Evolutionary conservation across 1,140 invertebrate genomes (phyloP).

Genomic region (Sitobion miscanthi): DNA sequence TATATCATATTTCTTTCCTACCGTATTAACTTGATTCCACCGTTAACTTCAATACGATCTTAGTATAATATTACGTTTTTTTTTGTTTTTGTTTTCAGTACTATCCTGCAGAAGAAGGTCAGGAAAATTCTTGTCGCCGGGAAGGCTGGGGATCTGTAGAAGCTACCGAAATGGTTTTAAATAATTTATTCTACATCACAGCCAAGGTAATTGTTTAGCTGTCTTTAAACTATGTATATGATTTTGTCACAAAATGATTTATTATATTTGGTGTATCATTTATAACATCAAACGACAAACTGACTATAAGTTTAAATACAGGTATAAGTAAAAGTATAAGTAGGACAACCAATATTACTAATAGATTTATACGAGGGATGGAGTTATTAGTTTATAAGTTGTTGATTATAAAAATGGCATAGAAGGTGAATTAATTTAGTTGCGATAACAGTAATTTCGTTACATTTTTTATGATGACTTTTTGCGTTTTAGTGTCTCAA

Average conservation of each 20-base stretch:
- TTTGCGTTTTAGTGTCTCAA: neutral
- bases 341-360: neutral
- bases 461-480: neutral
- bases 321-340: neutral
- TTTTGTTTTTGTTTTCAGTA: constrained; percentile 66
- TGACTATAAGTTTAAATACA: neutral
- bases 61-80: neutral
- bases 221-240: neutral
- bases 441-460: neutral
- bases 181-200: constrained; percentile 98
- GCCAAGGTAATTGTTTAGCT: constrained; percentile 75
- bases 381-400: too few relatives aligned
- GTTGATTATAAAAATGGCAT: too few relatives aligned
- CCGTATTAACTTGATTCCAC: neutral
- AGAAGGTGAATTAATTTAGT: too few relatives aligned
- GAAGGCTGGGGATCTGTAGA: constrained; percentile 97
- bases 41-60: neutral
- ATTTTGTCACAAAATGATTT: neutral
- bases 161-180: constrained; percentile 99
- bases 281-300: neutral
- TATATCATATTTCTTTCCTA: neutral
- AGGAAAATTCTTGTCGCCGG: constrained; percentile 69
- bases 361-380: neutral
- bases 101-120: constrained; percentile 73
- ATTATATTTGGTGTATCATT: neutral